Base-by-base conservation (phyloP, 2,113 vertebrate species). In the Campylomormyrus numenius region DNA sequence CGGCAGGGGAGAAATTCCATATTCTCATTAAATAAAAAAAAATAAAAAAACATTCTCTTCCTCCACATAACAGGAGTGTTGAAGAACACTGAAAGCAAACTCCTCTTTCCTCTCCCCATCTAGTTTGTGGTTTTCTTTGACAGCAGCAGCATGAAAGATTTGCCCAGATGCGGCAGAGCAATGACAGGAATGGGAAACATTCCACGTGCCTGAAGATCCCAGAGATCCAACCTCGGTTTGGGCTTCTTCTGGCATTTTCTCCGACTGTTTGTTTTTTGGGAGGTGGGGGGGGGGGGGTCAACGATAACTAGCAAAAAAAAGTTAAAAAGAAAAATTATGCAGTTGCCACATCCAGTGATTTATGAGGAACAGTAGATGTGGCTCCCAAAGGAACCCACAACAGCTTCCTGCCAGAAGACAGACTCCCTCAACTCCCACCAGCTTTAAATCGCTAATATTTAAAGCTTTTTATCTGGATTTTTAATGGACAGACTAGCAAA, bases 271-370 rank as follows among this genome's bases (percentile, higher is more conserved):
- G 15, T 53, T 15, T 87, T 31, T 56, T 8, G 48, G 24, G 27
- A 31, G n/a, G 85, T 35, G 10, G 56, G 19, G 53, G 17, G 53
- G 17, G 21, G n/a, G n/a, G 21, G 21, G 56, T 58, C 56, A 58
- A 58, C 1, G 6, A 58, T 8, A 24, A 58, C 56, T 24, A 58
- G 56, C 56, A 58, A 87, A 11, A 11, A 88, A 90, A 90, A 90
- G 39, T 42, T 42, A 48, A 49, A 5, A 45, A 45, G 5, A 45
- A 50, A 49, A 2, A 49, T 49, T 11, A 49, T 2, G 85, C 89
- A 85, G 91, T 91, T 91, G 91, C 84, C 87, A 87, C 46, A 84
- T 91, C 45, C 58, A 88, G 89, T 90, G 88, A 90, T 66, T 46
- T 52, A 83, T 66, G 46, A 91, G 85, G 31, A 74, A 35, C 66